phyloP scores from a whole-genome alignment of 2,113 vertebrate species.

The Ailuropoda melanoleuca region DNA sequence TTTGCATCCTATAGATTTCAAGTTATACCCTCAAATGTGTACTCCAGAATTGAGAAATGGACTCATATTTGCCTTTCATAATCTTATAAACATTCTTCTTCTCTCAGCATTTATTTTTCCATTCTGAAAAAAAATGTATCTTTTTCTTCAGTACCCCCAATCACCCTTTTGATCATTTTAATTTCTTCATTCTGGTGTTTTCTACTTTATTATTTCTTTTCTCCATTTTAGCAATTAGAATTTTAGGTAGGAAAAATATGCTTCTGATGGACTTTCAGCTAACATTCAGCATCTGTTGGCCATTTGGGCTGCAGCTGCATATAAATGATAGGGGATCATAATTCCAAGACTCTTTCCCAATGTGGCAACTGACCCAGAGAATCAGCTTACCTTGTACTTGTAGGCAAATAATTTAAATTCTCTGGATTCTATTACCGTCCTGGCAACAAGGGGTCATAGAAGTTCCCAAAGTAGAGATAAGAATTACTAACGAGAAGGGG shows the following conservation, averaged over 20 bases:
- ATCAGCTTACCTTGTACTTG: neutral
- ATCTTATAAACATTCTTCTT: neutral
- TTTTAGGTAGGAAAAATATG: neutral
- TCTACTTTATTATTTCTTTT: neutral
- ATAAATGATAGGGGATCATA: neutral
- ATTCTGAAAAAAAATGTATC: neutral
- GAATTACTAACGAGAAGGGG: neutral
- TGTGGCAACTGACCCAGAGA: neutral
- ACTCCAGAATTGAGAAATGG: neutral
- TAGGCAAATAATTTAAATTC: neutral
- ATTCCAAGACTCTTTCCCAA: neutral
- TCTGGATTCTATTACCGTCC: neutral
- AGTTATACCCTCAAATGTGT: neutral
- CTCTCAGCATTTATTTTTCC: conserved; percentile 8
- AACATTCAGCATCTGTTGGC: neutral
- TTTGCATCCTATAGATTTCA: neutral
- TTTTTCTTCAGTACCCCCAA: neutral
- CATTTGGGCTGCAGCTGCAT: neutral
- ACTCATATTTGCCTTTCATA: neutral
- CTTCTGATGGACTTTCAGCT: neutral
- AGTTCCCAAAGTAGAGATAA: neutral
- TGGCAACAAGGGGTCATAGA: neutral
- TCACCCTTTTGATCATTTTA: conserved; percentile 16
- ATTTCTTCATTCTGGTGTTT: conserved; percentile 27
- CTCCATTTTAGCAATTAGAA: conserved; percentile 16